These are phyloP conservation scores for Arenaria interpres DNA, from an alignment of 2,113 vertebrate species.

Conservation along the genomic window DNA sequence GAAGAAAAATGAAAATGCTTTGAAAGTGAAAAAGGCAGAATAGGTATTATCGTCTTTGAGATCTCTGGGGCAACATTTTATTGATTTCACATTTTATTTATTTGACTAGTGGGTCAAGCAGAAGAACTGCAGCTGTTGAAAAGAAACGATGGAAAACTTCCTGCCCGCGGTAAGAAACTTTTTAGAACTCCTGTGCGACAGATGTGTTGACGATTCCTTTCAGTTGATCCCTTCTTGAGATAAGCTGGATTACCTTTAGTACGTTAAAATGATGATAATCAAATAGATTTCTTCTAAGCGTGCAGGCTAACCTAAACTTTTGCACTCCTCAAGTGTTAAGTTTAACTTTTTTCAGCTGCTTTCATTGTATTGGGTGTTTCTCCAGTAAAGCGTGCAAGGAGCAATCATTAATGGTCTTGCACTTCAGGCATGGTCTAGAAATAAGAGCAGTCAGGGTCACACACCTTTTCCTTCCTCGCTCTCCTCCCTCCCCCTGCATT, in stretches of 20 bases:
- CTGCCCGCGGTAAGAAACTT: constrained; percentile 58
- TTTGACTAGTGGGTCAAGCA: constrained; percentile 73
- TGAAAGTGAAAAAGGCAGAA: background rate
- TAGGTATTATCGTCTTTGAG: background rate
- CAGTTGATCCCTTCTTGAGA: background rate
- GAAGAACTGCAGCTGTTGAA: constrained; percentile 57
- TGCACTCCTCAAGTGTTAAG: background rate
- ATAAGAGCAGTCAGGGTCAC: background rate
- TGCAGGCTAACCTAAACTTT: background rate
- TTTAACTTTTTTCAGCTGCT: background rate
- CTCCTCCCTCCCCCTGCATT: background rate
- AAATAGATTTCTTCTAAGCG: background rate
- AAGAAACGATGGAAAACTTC: constrained; percentile 10
- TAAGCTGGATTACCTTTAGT: background rate
- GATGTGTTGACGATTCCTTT: background rate
- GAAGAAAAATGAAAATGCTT: background rate
- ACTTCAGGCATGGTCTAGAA: background rate
- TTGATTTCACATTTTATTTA: constrained; percentile 24
- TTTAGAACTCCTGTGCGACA: background rate
- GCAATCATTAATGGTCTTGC: background rate
- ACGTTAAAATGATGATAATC: background rate
- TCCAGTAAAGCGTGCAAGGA: background rate
- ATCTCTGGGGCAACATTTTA: background rate
- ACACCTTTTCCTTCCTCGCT: background rate
- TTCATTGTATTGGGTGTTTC: background rate